Evolutionary conservation across 2,888 invertebrate species (phyloP), one percentile per base, ranked within the genome.

Genomic region (Lasioglossum leucozonium): DNA sequence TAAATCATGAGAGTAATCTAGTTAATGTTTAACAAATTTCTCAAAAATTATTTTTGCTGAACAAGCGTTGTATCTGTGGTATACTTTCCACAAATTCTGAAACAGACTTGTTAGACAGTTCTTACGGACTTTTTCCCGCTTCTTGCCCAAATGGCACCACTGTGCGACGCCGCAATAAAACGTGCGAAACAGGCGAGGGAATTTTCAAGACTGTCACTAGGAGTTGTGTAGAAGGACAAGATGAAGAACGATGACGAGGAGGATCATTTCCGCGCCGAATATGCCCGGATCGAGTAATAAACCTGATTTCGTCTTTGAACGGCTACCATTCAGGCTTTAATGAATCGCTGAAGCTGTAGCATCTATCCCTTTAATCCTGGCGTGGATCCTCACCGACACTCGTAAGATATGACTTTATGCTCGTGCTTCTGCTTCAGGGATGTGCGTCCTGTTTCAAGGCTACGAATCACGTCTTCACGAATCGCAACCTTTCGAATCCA

Each of bases 231-330:
- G 0, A 22, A 74, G 67, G 73, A 18, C 40, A 51, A 10, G 62
- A 62, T 18, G 40, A 82, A 72, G 58, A 30, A 40, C 34, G 73
- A 79, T 79, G 47, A 40, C 69, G n/a, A n/a, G 55, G 37, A 30
- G 8, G 37, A 42, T 16, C 55, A 58, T 44, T 55, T 51, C 30
- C 58, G 6, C n/a, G 37, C 8, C 44, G 42, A 79, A 72, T 73
- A 76, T 58, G 40, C 72, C 26, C 16, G 42, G 78, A 84, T 82
- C 42, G 74, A 51, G 65, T 65, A 78, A 74, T 72, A 81, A 84
- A 84, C 81, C 65, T 37, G 72, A 81, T 82, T 82, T 42, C 72
- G 30, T 67, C 44, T 26, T 34, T 40, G 44, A 40, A 6, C 34
- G 4, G 42, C 44, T 65, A 44, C 58, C 55, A 42, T 22, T 22